These are phyloP conservation scores for Tiliacea citrago DNA, from an alignment of 2,888 invertebrate species.

Conservation along the genomic window DNA sequence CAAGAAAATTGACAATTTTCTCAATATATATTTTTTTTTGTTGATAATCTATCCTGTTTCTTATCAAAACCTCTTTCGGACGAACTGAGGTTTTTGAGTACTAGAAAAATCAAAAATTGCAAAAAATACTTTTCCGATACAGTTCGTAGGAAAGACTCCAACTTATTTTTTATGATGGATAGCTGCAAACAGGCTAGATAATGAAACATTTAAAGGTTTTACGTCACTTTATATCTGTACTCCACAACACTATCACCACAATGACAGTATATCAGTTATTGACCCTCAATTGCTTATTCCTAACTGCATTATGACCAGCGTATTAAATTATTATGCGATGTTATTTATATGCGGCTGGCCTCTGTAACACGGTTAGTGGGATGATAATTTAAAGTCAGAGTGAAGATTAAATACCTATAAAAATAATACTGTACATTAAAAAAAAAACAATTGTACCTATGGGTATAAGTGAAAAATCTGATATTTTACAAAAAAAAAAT, in stretches of 20 bases:
- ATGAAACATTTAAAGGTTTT: background rate
- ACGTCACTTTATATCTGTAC: conserved; percentile 24
- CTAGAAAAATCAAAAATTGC: background rate
- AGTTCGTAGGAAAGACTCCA: background rate
- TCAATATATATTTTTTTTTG: background rate
- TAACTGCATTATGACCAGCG: background rate
- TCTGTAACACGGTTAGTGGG: background rate
- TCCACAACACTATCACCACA: conserved; percentile 13
- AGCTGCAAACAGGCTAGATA: background rate
- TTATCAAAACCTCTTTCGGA: background rate
- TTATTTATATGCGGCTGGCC: conserved; percentile 1
- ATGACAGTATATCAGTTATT: conserved; percentile 46
- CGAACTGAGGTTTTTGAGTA: background rate
- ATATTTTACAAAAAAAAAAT: too few relatives aligned
- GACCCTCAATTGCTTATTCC: conserved; percentile 32
- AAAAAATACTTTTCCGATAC: too few relatives aligned
- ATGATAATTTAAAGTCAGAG: background rate
- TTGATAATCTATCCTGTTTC: background rate
- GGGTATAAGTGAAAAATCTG: too few relatives aligned
- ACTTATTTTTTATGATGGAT: background rate
- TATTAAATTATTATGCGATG: background rate
- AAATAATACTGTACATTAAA: background rate
- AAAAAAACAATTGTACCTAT: background rate
- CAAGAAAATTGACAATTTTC: background rate
- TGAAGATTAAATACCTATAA: background rate